Evolutionary conservation across 1,140 invertebrate genomes (phyloP).

Genomic region (Hyles euphorbiae): DNA sequence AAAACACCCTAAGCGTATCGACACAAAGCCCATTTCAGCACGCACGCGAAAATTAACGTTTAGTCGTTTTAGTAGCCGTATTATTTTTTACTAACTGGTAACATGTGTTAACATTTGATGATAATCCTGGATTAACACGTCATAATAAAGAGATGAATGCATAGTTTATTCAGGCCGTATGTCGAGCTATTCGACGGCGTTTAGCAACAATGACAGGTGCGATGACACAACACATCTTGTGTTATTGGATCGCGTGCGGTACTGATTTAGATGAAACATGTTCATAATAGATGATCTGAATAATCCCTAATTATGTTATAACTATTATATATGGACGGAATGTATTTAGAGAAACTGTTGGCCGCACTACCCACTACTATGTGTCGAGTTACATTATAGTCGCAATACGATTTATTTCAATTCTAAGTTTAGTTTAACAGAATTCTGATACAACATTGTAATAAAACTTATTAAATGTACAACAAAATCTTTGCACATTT

Average conservation of each 20-base stretch:
- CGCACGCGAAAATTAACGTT: slow-evolving; percentile 2
- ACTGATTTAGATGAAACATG: neutral
- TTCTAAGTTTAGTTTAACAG: no score
- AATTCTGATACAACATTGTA: no score
- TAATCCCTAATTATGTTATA: no score
- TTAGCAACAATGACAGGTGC: slow-evolving; percentile 60
- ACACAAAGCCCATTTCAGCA: slow-evolving; percentile 25
- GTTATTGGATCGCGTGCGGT: slow-evolving; percentile 30
- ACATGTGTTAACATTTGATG: slow-evolving; percentile 75
- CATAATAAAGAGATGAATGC: slow-evolving; percentile 74
- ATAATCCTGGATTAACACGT: slow-evolving; percentile 74
- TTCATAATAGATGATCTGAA: no score
- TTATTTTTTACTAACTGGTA: slow-evolving; percentile 69
- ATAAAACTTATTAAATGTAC: no score
- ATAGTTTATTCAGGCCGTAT: slow-evolving; percentile 68
- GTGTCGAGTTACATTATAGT: no score
- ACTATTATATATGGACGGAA: no score
- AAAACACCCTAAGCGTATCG: slow-evolving; percentile 20
- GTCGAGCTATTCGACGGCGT: slow-evolving; percentile 56
- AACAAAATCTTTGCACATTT: no score
- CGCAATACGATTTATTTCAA: no score
- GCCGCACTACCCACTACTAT: no score
- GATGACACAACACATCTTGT: slow-evolving; percentile 50
- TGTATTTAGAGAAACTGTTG: no score
- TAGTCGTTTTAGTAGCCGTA: slow-evolving; percentile 6